Evolutionary conservation across 2,888 invertebrate genomes (phyloP), one percentile per base, ranked within the genome.

Genomic region (Muscina levida): DNA sequence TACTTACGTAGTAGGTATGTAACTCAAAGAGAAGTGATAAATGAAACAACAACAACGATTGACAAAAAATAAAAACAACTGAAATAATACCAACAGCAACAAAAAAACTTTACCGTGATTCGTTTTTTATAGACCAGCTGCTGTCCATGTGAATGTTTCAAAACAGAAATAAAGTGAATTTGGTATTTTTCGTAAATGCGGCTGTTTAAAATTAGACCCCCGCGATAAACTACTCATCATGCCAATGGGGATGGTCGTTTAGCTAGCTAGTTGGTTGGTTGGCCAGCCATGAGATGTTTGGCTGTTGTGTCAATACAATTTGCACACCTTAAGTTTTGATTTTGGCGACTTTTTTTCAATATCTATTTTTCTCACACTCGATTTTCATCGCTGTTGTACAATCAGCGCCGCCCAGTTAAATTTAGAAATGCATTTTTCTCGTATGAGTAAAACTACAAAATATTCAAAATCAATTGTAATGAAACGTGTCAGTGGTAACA

Each of bases 391-490:
- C 10, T 75, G 72, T 67, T 72, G 74, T 59, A 15, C 17, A 37
- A 77, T 26, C 56, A 56, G n/a, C 59, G 19, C 15, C 31, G 31
- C 57, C 31, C 11, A 22, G 24, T 74, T 77, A 75, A 75, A 68
- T 77, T 65, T 72, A 81, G 72, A 77, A 74, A 37, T 72, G 67
- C 73, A 81, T 81, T 75, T 31, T 77, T 81, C 68, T 17, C 51
- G 68, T 71, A 77, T 77, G 77, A 81, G 81, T 81, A 81, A 77
- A 81, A 77, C 53, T 72, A 66, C 70, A 71, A 37, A 66, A 17
- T 22, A n/a, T 62, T 56, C 13, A 2, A 19, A 51, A 2, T 3
- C 1, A 19, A 48, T 10, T 17, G 8, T 6, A 48, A 1, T 19
- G 2, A 48, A 19, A 48, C 48, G 53, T 53, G 24, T 13, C 11